A percentile compares a stretch with the other conserved stretches of the same genome.
Evolutionary conservation across 2,797 vertebrate genomes (phyloP).

Genomic region (Poeciliopsis presidionis): DNA sequence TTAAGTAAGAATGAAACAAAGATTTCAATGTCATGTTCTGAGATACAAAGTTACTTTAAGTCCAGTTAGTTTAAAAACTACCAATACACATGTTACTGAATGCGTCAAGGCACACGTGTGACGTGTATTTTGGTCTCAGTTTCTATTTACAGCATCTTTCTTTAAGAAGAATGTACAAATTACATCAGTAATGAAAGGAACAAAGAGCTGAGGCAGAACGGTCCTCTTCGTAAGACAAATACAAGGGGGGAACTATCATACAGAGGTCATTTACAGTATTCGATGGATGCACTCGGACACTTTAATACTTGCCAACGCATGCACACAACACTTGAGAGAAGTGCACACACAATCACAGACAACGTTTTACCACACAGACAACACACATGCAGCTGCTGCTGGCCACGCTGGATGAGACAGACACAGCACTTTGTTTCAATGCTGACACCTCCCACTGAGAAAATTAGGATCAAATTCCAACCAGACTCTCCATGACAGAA

Average conservation of each 20-base stretch:
- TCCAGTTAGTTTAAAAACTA: slow-evolving; percentile 78
- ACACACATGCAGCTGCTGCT: slow-evolving; percentile 28
- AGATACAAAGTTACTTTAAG: slow-evolving; percentile 67
- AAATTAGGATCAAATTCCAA: slow-evolving; percentile 39
- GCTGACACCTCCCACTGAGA: slow-evolving; percentile 40
- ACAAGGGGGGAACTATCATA: slow-evolving; percentile 56
- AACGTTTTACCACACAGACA: slow-evolving; percentile 53
- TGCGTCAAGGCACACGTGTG: slow-evolving; percentile 74
- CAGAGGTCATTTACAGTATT: slow-evolving; percentile 73
- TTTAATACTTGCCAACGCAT: slow-evolving; percentile 37
- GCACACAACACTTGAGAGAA: slow-evolving; percentile 30
- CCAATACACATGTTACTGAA: slow-evolving; percentile 75
- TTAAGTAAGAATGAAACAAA: slow-evolving; percentile 66
- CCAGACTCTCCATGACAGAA: slow-evolving; percentile 21
- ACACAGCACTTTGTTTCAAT: slow-evolving; percentile 31
- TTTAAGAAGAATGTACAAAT: slow-evolving; percentile 68
- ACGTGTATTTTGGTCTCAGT: slow-evolving; percentile 79
- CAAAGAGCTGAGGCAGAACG: slow-evolving; percentile 68
- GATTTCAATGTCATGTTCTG: slow-evolving; percentile 66
- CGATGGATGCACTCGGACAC: slow-evolving; percentile 28
- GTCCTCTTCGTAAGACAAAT: slow-evolving; percentile 59
- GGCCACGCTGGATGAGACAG: slow-evolving; percentile 31
- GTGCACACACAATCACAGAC: slow-evolving; percentile 13
- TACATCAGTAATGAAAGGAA: slow-evolving; percentile 67
- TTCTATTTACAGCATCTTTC: slow-evolving; percentile 76